phyloP scores from a whole-genome alignment of 1,140 invertebrate genomes.

The Grapholita molesta region DNA sequence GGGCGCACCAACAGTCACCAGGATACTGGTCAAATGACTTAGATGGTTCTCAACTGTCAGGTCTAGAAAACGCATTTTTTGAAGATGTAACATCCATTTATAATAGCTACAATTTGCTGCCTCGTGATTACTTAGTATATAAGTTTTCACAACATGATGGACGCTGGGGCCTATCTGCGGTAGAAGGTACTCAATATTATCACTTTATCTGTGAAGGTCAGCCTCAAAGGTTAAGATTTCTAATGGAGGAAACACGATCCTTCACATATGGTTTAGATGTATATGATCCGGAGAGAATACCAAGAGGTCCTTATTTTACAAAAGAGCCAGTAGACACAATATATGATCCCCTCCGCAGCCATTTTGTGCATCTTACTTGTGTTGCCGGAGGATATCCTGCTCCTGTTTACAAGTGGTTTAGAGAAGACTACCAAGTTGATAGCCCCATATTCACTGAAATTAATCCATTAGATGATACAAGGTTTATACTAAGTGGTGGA shows the following conservation, averaged over 20 bases:
- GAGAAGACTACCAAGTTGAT: conserved; percentile 92
- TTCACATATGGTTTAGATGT: conserved; percentile 90
- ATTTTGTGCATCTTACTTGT: conserved; percentile 89
- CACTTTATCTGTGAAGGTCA: conserved; percentile 95
- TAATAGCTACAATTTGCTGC: conserved; percentile 72
- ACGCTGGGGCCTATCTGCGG: conserved; percentile 90
- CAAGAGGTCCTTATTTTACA: conserved; percentile 92
- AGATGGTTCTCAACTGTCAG: conserved; percentile 86
- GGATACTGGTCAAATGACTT: conserved; percentile 91
- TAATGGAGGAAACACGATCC: conserved; percentile 87
- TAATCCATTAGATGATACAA: conserved; percentile 85
- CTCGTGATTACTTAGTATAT: conserved; percentile 80
- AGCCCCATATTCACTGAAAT: conserved; percentile 84
- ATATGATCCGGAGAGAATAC: conserved; percentile 87
- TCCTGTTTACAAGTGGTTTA: conserved; percentile 95
- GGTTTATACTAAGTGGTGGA: conserved; percentile 94
- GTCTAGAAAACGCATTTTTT: conserved; percentile 91
- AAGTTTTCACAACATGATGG: conserved; percentile 85
- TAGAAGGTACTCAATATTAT: conserved; percentile 85
- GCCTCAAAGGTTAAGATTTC: conserved; percentile 81
- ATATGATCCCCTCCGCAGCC: conserved; percentile 89
- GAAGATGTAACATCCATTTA: conserved; percentile 72
- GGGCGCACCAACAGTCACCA: conserved; percentile 84
- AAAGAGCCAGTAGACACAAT: conserved; percentile 89
- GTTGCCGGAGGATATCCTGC: conserved; percentile 93